A percentile compares a stretch with the other conserved stretches of the same genome.
Conservation (phyloP, 2,797 vertebrate species). For the Brachyrhaphis roseni region DNA sequence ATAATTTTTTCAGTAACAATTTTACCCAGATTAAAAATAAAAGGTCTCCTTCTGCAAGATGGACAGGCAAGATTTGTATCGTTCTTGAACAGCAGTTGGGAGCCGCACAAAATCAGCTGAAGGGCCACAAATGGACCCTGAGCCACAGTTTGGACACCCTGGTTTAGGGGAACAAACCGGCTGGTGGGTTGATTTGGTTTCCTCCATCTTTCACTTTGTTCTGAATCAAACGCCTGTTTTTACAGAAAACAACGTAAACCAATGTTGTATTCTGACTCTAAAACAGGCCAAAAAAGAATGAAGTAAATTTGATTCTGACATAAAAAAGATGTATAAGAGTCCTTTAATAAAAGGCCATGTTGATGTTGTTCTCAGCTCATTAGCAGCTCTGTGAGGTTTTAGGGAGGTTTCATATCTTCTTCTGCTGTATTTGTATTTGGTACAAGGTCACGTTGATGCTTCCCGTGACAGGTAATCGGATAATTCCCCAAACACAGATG, state of each 20-base stretch:
- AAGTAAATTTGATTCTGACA: neutral
- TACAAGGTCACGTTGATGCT: neutral
- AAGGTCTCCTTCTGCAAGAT: no score
- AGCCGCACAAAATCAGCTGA: no score
- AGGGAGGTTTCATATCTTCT: neutral
- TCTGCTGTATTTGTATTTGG: neutral
- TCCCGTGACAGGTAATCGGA: slow-evolving; percentile 7
- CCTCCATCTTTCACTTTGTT: no score
- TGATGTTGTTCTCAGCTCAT: neutral
- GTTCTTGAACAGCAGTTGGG: no score
- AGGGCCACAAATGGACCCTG: no score
- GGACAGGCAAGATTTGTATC: no score
- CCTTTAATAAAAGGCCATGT: neutral
- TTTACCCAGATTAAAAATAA: no score
- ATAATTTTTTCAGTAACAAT: no score
- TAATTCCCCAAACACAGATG: neutral
- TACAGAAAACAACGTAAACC: neutral
- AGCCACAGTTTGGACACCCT: no score
- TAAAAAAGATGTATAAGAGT: neutral
- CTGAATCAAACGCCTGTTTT: neutral
- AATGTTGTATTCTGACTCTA: neutral
- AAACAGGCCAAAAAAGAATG: neutral
- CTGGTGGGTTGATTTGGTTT: no score
- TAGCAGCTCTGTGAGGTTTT: neutral
- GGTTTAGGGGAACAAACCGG: no score